These are phyloP conservation scores for Lithobius niger DNA, from an alignment of 1,140 invertebrate species.

Conservation along the genomic window DNA sequence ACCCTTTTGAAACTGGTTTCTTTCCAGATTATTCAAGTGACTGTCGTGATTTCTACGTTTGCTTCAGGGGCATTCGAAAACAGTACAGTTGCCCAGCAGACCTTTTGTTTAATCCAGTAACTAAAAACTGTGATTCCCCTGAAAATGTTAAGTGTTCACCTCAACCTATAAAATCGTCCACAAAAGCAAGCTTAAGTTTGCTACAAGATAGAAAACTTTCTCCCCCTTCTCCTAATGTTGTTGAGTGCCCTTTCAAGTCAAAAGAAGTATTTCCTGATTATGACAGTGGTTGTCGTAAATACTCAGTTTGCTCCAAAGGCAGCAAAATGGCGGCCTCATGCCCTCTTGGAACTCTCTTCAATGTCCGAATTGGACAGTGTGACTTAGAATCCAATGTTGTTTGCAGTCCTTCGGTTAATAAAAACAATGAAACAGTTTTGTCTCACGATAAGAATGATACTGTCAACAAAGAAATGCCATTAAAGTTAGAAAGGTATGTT, in stretches of 20 bases:
- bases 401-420: background rate
- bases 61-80: constrained; percentile 4
- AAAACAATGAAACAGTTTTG: background rate
- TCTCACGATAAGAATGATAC: constrained; percentile 1
- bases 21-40: constrained; percentile 10
- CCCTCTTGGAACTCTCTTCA: background rate
- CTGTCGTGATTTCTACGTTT: constrained; percentile 13
- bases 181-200: background rate
- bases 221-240: background rate
- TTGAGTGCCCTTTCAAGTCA: background rate
- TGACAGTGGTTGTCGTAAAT: background rate
- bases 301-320: background rate
- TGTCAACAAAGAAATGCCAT: background rate
- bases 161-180: background rate
- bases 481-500: background rate
- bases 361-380: background rate
- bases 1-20: constrained; percentile 1
- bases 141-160: background rate
- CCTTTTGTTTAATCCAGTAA: constrained; percentile 8
- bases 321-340: background rate
- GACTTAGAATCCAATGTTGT: background rate
- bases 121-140: background rate
- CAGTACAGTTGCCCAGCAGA: constrained; percentile 13
- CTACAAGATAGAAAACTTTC: background rate
- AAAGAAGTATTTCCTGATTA: background rate